A percentile compares a stretch with the other conserved stretches of the same genome.
These are phyloP conservation scores for Sceloporus tristichus DNA, from an alignment of 2,113 vertebrate genomes.

Conservation along the genomic window DNA sequence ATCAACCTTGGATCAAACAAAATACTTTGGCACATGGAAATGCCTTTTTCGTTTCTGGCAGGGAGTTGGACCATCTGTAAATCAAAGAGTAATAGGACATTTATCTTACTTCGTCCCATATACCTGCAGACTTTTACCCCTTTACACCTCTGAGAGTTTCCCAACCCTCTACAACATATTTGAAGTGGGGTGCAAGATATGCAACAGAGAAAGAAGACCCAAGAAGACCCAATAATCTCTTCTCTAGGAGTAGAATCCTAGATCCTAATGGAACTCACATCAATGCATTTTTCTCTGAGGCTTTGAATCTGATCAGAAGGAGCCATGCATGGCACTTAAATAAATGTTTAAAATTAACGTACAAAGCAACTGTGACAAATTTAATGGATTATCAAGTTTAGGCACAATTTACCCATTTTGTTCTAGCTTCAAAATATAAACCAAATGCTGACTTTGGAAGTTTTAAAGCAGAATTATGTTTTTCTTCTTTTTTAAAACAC, in stretches of 20 bases:
- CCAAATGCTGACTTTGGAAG: background rate
- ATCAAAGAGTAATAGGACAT: background rate
- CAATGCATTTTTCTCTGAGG: background rate
- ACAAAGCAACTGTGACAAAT: too few species aligned
- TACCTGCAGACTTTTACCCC: background rate
- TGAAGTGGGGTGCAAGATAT: background rate
- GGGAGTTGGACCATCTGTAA: background rate
- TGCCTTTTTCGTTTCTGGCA: background rate
- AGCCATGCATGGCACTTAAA: background rate
- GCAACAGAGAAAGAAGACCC: background rate
- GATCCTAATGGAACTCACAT: background rate
- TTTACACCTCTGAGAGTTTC: background rate
- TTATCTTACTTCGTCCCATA: background rate
- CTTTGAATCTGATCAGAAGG: background rate
- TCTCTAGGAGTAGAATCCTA: background rate
- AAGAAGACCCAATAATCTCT: background rate
- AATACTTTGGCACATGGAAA: background rate
- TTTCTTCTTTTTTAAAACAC: background rate
- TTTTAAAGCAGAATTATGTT: background rate
- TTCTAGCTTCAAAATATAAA: background rate
- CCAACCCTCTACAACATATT: background rate
- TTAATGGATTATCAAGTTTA: background rate
- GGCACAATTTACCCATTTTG: too few species aligned
- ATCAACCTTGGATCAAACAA: background rate
- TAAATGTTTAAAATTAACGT: background rate